Conservation (phyloP, 2,888 invertebrate species). For the Lycaena phlaeas region DNA sequence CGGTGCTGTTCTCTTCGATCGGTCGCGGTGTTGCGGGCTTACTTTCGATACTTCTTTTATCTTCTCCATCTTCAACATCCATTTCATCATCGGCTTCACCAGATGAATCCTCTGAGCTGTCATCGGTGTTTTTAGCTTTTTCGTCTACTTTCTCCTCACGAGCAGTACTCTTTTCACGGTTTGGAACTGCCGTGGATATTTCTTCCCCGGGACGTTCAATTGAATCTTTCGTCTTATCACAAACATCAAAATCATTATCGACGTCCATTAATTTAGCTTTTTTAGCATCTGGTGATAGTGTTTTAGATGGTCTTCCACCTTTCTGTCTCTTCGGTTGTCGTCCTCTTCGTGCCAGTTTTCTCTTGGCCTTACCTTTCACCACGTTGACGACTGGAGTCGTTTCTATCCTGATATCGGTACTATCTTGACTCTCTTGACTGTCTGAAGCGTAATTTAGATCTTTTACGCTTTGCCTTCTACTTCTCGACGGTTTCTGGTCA, state of each 20-base stretch:
- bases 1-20: conserved; percentile 57
- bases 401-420: conserved; percentile 26
- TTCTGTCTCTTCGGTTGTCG: conserved; percentile 53
- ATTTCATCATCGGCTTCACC: conserved; percentile 79
- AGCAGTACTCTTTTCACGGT: conserved; percentile 22
- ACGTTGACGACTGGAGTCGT: conserved; percentile 26
- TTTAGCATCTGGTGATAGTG: conserved; percentile 39
- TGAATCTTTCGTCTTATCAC: conserved; percentile 45
- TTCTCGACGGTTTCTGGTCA: conserved; percentile 29
- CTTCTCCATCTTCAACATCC: conserved; percentile 75
- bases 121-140: conserved; percentile 56
- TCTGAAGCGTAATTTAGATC: conserved; percentile 47
- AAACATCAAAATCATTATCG: conserved; percentile 24
- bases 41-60: conserved; percentile 45
- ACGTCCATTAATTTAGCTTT: conserved; percentile 37
- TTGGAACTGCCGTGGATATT: conserved; percentile 21
- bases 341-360: conserved; percentile 67
- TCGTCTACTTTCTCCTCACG: conserved; percentile 34
- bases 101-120: conserved; percentile 74
- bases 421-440: conserved; percentile 61
- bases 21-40: conserved; percentile 47
- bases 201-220: conserved; percentile 31
- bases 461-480: conserved; percentile 38
- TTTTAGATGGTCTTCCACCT: conserved; percentile 26
- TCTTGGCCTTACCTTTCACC: conserved; percentile 44